Evolutionary conservation across 2,888 invertebrate genomes (phyloP).

Genomic region (Melanotus villosus): DNA sequence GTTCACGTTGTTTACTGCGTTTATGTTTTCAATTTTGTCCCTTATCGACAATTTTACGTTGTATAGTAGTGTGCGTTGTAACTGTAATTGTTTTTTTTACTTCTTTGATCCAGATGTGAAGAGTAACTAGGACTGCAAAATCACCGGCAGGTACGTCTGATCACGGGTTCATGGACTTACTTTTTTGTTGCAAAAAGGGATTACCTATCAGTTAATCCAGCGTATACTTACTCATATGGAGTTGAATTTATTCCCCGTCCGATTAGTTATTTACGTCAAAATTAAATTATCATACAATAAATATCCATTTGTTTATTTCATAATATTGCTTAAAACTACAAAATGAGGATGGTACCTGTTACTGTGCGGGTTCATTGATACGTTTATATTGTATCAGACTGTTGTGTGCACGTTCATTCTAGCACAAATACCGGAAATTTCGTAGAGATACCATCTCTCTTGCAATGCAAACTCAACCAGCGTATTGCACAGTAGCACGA

Average conservation of each 20-base stretch:
- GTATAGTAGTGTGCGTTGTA: background rate
- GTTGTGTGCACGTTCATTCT: slow-evolving; percentile 26
- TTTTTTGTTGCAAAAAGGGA: background rate
- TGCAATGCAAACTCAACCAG: slow-evolving; percentile 19
- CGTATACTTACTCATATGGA: too few relatives aligned
- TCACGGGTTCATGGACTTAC: background rate
- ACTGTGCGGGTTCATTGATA: slow-evolving; percentile 28
- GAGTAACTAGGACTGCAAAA: background rate
- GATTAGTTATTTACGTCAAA: too few relatives aligned
- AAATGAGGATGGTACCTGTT: slow-evolving; percentile 19
- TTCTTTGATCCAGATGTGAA: slow-evolving; percentile 2
- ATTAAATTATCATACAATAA: too few relatives aligned
- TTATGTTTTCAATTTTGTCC: slow-evolving; percentile 11
- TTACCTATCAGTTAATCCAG: too few relatives aligned
- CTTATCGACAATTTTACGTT: background rate
- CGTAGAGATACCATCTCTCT: slow-evolving; percentile 10
- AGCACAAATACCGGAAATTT: slow-evolving; percentile 39
- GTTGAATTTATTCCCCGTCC: too few relatives aligned
- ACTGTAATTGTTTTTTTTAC: background rate
- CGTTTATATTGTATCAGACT: slow-evolving; percentile 13
- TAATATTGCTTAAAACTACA: too few relatives aligned
- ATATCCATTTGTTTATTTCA: too few relatives aligned
- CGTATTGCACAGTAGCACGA: slow-evolving; percentile 32
- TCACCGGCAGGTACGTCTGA: slow-evolving; percentile 15
- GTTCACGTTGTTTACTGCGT: slow-evolving; percentile 28